These are phyloP conservation scores for Bergia sp. DNA, from an alignment of 92 coral and sea anemone genomes.

Conservation along the genomic window DNA sequence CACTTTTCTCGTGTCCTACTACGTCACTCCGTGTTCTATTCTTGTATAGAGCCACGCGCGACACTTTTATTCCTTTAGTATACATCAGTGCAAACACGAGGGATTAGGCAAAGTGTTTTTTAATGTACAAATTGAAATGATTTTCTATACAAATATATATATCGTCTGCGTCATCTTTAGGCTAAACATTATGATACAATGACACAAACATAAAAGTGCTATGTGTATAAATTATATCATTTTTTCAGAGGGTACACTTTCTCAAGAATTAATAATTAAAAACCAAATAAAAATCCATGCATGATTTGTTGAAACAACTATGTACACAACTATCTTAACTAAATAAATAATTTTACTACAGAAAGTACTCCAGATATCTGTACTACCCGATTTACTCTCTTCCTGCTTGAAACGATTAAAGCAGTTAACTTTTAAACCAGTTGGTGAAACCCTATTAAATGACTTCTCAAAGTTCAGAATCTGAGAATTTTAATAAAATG, in stretches of 20 bases:
- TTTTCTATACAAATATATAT: conserved; percentile 32
- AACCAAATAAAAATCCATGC: conserved; percentile 10
- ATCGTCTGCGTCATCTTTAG: not conserved
- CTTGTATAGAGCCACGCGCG: too few species aligned
- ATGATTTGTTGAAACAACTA: not conserved
- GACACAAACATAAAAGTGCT: conserved; percentile 19
- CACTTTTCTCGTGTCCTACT: too few species aligned
- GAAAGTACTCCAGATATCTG: not conserved
- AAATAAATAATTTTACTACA: conserved; percentile 21
- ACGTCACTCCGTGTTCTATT: too few species aligned
- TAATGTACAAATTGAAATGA: not conserved
- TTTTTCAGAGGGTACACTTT: not conserved
- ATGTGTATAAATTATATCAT: not conserved
- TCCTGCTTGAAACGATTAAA: not conserved
- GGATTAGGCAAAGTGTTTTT: not conserved
- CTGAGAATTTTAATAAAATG: not conserved
- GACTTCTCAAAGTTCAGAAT: too few species aligned
- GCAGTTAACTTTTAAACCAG: not conserved
- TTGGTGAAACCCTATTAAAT: not conserved
- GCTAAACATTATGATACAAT: not conserved
- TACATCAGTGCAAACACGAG: not conserved
- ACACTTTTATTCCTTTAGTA: not conserved
- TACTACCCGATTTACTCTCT: not conserved
- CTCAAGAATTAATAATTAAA: not conserved
- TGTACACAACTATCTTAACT: not conserved